Conservation (phyloP, 2,797 vertebrate species). For the Avahi laniger region DNA sequence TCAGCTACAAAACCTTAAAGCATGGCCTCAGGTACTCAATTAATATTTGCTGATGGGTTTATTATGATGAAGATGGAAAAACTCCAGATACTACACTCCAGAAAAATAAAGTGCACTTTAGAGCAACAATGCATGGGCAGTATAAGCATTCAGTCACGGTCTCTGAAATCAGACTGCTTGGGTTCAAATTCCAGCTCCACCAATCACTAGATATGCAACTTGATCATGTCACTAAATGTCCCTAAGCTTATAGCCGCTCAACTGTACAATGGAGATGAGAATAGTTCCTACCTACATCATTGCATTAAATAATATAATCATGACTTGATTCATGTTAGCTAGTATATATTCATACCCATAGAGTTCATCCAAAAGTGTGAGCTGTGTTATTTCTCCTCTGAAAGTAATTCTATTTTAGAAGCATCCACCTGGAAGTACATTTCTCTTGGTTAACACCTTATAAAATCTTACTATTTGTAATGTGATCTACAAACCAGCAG, state of each 20-base stretch:
- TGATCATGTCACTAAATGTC: background rate
- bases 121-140: background rate
- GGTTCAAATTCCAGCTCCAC: background rate
- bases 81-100: background rate
- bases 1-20: background rate
- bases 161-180: background rate
- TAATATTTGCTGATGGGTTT: background rate
- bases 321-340: background rate
- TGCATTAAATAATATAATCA: background rate
- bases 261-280: background rate
- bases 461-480: background rate
- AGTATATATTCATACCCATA: rapidly evolving
- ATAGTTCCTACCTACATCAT: rapidly evolving
- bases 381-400: background rate
- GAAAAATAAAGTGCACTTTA: background rate
- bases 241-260: background rate
- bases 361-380: background rate
- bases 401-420: background rate
- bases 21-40: background rate
- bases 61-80: background rate
- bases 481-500: no score
- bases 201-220: background rate
- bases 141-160: background rate
- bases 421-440: rapidly evolving
- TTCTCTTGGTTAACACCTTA: background rate